These are phyloP conservation scores for Mythimna albipuncta DNA, from an alignment of 2,888 invertebrate species.

Conservation along the genomic window DNA sequence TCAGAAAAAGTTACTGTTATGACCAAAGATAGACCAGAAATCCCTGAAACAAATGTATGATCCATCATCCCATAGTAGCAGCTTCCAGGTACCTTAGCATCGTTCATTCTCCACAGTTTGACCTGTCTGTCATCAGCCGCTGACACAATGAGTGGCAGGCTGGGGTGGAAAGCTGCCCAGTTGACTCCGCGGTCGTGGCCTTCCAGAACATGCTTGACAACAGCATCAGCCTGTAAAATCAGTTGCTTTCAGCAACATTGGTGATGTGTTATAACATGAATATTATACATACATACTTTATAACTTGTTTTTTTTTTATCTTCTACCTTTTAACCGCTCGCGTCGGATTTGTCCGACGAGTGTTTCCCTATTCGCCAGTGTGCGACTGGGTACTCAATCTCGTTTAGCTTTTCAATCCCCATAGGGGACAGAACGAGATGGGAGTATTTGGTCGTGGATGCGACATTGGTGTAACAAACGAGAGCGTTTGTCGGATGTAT, in stretches of 20 bases:
- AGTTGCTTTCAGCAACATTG: constrained; percentile 68
- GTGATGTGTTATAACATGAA: constrained; percentile 66
- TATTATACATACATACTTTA: constrained; percentile 64
- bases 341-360: no score
- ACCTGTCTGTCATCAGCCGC: constrained; percentile 99
- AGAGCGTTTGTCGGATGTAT: no score
- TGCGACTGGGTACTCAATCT: no score
- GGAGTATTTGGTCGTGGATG: no score
- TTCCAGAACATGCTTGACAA: constrained; percentile 97
- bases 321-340: background rate
- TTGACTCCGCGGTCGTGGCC: constrained; percentile 99
- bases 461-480: no score
- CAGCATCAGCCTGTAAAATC: constrained; percentile 94
- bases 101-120: constrained; percentile 99
- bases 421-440: no score
- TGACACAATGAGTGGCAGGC: constrained; percentile 98
- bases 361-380: no score
- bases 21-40: background rate
- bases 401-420: no score
- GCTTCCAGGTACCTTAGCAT: constrained; percentile 92
- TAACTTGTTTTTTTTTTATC: constrained; percentile 10
- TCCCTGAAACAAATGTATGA: constrained; percentile 6
- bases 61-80: constrained; percentile 11
- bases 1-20: background rate
- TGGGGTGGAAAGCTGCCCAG: constrained; percentile 99